Conservation (phyloP, 2,113 vertebrate species). For the Protomyctophum bolini region DNA sequence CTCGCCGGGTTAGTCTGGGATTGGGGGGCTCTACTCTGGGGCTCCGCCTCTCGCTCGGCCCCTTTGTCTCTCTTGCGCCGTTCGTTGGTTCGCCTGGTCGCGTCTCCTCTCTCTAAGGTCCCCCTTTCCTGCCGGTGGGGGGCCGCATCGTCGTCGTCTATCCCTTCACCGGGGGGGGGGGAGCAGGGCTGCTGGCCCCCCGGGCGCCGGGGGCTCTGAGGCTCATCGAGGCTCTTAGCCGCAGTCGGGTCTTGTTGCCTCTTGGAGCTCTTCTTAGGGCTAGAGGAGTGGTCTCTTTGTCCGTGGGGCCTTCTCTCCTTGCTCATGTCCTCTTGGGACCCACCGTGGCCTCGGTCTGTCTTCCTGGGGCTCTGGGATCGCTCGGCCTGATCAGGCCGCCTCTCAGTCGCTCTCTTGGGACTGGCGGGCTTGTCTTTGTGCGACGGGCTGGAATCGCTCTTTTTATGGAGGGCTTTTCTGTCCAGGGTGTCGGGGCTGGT, state of each 20-base stretch:
- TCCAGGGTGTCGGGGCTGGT: slow-evolving; percentile 62
- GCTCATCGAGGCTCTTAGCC: slow-evolving; percentile 47
- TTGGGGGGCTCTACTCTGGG: slow-evolving; percentile 45
- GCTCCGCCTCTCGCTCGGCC: slow-evolving; percentile 50
- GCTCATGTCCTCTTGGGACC: slow-evolving; percentile 53
- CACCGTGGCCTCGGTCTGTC: slow-evolving; percentile 49
- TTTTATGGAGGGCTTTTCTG: slow-evolving; percentile 49
- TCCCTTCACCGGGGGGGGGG: slow-evolving; percentile 41
- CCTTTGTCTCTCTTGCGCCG: slow-evolving; percentile 61
- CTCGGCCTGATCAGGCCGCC: slow-evolving; percentile 32
- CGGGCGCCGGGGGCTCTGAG: slow-evolving; percentile 63
- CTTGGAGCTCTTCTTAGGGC: slow-evolving; percentile 77
- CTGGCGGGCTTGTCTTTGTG: slow-evolving; percentile 72
- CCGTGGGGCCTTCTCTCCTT: slow-evolving; percentile 54
- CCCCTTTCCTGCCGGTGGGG: slow-evolving; percentile 60
- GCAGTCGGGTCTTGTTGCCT: slow-evolving; percentile 61
- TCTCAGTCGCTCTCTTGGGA: slow-evolving; percentile 66
- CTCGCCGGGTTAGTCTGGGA: slow-evolving; percentile 56
- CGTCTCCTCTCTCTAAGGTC: slow-evolving; percentile 48
- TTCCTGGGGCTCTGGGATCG: slow-evolving; percentile 72
- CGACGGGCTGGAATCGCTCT: slow-evolving; percentile 41
- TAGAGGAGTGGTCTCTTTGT: slow-evolving; percentile 63
- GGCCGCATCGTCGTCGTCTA: slow-evolving; percentile 58
- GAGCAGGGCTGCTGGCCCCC: slow-evolving; percentile 67
- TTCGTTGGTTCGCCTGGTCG: slow-evolving; percentile 40